Percentiles rank a stretch among this genome's conserved stretches.
Evolutionary conservation across 2,113 vertebrate genomes (phyloP).

Genomic region (Bolborhynchus lineola): DNA sequence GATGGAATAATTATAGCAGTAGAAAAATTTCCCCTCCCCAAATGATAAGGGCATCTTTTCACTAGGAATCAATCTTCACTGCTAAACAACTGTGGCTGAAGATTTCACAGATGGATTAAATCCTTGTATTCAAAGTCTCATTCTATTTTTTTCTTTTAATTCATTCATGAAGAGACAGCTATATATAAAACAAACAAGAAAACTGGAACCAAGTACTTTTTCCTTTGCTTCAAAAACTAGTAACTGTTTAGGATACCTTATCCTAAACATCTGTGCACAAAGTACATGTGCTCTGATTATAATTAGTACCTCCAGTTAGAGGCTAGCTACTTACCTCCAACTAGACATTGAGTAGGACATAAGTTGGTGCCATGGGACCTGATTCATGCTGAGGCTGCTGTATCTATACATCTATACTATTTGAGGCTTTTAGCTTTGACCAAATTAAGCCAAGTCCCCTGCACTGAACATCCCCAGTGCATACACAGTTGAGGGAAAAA

Average conservation of each 20-base stretch:
- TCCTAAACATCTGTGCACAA: background rate
- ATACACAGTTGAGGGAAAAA: background rate
- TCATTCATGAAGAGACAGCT: too few relatives aligned
- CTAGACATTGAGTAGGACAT: background rate
- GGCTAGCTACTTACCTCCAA: background rate
- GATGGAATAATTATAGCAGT: accelerated
- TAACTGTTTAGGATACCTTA: background rate
- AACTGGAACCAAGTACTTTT: background rate
- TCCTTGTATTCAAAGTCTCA: background rate
- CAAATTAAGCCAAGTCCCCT: background rate
- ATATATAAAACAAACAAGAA: background rate
- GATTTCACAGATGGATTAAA: background rate
- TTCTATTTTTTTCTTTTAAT: background rate
- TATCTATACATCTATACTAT: background rate
- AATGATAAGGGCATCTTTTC: background rate
- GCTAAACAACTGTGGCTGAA: background rate
- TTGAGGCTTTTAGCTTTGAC: background rate
- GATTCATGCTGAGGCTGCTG: background rate
- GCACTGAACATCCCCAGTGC: background rate
- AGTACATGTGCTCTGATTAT: background rate
- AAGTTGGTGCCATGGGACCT: background rate
- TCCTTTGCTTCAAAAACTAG: background rate
- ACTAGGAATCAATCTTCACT: background rate
- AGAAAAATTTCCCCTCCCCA: background rate
- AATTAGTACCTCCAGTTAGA: background rate